A percentile compares a stretch with the other conserved stretches of the same genome.
Conservation (phyloP, 2,888 invertebrate genomes). For the Zaprionus obscuricornis region DNA sequence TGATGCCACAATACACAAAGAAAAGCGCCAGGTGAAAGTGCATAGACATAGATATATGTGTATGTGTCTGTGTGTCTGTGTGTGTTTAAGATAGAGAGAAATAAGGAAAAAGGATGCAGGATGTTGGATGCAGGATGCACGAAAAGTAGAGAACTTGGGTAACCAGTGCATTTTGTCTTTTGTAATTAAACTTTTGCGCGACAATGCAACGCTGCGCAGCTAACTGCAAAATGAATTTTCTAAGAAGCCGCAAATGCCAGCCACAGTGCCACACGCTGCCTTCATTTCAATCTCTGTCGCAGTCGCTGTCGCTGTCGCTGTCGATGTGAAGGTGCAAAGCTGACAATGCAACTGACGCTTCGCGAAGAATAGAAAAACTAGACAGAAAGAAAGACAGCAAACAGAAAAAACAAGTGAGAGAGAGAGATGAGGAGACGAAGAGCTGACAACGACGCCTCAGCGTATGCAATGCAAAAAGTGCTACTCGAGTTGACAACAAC, state of each 20-base stretch:
- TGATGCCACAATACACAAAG: not conserved
- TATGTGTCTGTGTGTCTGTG: not conserved
- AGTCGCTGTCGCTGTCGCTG: not conserved
- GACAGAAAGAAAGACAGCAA: constrained; percentile 19
- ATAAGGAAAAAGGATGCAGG: constrained; percentile 1
- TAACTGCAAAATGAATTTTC: constrained; percentile 49
- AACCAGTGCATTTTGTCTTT: constrained; percentile 60
- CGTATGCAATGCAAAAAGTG: constrained; percentile 53
- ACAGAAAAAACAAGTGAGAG: constrained; percentile 23
- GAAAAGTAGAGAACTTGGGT: not conserved
- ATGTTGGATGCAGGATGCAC: not conserved
- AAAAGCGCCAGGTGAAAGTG: constrained; percentile 56
- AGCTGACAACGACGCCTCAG: constrained; percentile 9
- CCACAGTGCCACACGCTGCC: not conserved
- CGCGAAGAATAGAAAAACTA: constrained; percentile 17
- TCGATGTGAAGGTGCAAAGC: constrained; percentile 49
- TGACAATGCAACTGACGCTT: constrained; percentile 50
- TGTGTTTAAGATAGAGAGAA: not conserved
- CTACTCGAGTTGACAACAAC: constrained; percentile 58
- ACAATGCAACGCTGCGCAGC: constrained; percentile 42
- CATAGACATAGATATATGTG: not conserved
- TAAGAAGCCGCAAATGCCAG: constrained; percentile 30
- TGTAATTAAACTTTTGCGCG: constrained; percentile 75
- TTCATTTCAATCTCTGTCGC: not conserved
- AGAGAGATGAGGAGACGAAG: not conserved